Percentiles rank a stretch among this genome's conserved stretches.
These are phyloP conservation scores for Montipora capricornis DNA, from an alignment of 64 coral and sea anemone species.

Conservation along the genomic window DNA sequence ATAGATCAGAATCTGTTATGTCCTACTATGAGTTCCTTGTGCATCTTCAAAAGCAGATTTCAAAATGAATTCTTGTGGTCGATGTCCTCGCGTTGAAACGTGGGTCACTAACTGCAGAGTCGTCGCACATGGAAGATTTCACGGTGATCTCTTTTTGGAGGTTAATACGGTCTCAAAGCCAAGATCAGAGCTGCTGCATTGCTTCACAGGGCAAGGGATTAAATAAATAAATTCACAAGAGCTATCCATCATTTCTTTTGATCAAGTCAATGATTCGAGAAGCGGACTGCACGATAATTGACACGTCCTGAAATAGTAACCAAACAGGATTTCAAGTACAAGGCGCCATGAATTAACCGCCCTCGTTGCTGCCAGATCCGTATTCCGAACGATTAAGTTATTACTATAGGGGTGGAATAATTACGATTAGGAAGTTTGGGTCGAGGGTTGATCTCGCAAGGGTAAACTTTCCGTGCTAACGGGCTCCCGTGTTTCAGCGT, in stretches of 20 bases:
- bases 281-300: background rate
- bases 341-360: background rate
- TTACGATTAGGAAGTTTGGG: too few relatives aligned
- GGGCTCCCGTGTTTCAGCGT: background rate
- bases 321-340: too few relatives aligned
- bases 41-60: slow-evolving; percentile 94
- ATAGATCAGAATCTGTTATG: slow-evolving; percentile 98
- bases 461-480: background rate
- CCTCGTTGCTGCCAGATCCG: background rate
- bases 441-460: background rate
- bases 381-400: too few relatives aligned
- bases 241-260: background rate
- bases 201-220: background rate
- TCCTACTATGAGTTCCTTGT: slow-evolving; percentile 95
- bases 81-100: too few relatives aligned
- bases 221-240: background rate
- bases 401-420: too few relatives aligned
- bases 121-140: background rate
- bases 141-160: background rate
- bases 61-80: slow-evolving; percentile 46
- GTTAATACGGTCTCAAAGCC: background rate
- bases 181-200: background rate
- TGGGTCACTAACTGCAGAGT: background rate
- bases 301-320: background rate
- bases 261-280: background rate